A percentile compares a stretch with the other conserved stretches of the same genome.
Evolutionary conservation across 2,888 invertebrate genomes (phyloP).

Genomic region (Drosophila macrothrix): DNA sequence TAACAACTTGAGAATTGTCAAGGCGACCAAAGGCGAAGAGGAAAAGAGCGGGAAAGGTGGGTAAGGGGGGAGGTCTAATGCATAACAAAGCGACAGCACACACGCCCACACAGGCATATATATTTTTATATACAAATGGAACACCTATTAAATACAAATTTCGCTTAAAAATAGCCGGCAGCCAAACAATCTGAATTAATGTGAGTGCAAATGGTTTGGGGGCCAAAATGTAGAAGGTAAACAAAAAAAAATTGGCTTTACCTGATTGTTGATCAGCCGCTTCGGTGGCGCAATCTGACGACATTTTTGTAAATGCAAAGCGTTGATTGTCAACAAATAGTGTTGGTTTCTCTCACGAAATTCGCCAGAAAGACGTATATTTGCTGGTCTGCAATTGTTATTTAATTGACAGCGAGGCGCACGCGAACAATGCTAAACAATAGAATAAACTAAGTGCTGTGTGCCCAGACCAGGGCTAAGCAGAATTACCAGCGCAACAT

Average conservation of each 20-base stretch:
- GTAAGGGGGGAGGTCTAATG: neutral
- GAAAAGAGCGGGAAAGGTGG: too few relatives aligned
- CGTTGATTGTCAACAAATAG: constrained; percentile 40
- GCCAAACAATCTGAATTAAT: constrained; percentile 1
- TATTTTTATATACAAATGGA: neutral
- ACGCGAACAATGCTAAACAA: constrained; percentile 45
- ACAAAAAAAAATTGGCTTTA: constrained; percentile 25
- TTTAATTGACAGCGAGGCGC: constrained; percentile 35
- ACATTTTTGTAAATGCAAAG: constrained; percentile 57
- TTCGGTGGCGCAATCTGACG: constrained; percentile 61
- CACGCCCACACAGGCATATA: neutral
- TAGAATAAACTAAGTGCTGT: constrained; percentile 33
- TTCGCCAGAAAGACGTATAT: constrained; percentile 17
- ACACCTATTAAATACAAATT: constrained; percentile 12
- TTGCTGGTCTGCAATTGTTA: constrained; percentile 21
- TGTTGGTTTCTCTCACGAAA: constrained; percentile 42
- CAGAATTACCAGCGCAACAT: neutral
- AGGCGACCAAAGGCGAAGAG: constrained; percentile 11
- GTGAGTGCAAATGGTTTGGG: neutral
- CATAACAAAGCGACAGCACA: constrained; percentile 5
- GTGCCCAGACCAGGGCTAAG: constrained; percentile 21
- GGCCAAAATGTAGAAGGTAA: constrained; percentile 35
- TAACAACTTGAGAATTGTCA: constrained; percentile 29
- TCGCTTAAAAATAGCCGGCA: constrained; percentile 32
- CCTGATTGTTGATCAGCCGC: constrained; percentile 48